phyloP scores from a whole-genome alignment of 2,113 vertebrate genomes.

The Menidia beryllina region DNA sequence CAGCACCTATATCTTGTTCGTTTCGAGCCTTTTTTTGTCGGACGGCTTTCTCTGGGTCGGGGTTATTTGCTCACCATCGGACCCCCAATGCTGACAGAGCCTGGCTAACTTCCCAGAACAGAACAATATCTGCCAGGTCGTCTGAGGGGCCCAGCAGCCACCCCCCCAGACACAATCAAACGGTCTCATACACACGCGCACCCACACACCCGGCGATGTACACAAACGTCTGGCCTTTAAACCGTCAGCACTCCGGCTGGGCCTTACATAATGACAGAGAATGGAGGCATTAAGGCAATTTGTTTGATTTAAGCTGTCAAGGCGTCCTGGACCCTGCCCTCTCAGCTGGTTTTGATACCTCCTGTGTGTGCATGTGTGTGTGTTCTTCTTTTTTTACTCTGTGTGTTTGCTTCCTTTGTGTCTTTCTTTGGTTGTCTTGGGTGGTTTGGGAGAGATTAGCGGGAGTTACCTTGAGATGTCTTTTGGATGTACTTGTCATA shows the following conservation, averaged over 20 bases:
- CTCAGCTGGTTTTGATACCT: slow-evolving; percentile 78
- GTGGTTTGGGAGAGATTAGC: too few relatives aligned
- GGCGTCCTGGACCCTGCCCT: slow-evolving; percentile 65
- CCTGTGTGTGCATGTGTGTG: slow-evolving; percentile 27
- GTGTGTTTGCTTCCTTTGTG: slow-evolving; percentile 20
- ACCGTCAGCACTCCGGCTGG: slow-evolving; percentile 66
- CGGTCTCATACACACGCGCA: slow-evolving; percentile 17
- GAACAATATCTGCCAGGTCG: slow-evolving; percentile 78
- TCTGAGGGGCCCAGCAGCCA: slow-evolving; percentile 70
- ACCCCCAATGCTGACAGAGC: slow-evolving; percentile 65
- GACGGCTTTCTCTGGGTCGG: slow-evolving; percentile 8
- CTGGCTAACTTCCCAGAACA: slow-evolving; percentile 77
- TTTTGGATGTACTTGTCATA: too few relatives aligned
- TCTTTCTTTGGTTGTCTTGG: too few relatives aligned
- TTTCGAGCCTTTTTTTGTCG: slow-evolving; percentile 64
- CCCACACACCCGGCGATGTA: slow-evolving; percentile 15
- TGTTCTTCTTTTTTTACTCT: too few relatives aligned
- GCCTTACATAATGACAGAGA: slow-evolving; percentile 81
- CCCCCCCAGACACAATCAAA: slow-evolving; percentile 6
- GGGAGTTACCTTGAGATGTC: too few relatives aligned
- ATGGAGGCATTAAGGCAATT: slow-evolving; percentile 82
- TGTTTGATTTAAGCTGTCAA: slow-evolving; percentile 83
- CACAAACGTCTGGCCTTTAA: slow-evolving; percentile 72
- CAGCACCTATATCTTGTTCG: slow-evolving; percentile 60
- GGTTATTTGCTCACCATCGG: slow-evolving; percentile 57